Evolutionary conservation across 2,797 vertebrate genomes (phyloP).

Genomic region (Urocyon cinereoargenteus): DNA sequence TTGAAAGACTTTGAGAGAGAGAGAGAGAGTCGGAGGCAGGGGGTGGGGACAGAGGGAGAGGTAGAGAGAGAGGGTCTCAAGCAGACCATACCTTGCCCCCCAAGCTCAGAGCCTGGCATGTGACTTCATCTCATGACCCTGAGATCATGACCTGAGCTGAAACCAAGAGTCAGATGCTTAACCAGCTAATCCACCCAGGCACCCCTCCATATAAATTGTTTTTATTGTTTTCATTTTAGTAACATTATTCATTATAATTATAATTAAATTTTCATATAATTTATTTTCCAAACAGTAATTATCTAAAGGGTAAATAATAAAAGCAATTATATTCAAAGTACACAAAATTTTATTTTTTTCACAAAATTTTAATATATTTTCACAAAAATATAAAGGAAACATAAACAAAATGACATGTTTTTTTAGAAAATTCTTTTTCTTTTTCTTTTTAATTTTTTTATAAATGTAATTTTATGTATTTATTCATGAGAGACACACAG

Average conservation of each 20-base stretch:
- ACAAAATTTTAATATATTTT: constrained; percentile 6
- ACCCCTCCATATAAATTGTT: neutral
- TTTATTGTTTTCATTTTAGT: constrained; percentile 25
- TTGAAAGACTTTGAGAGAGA: neutral
- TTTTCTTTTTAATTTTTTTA: neutral
- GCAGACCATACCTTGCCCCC: neutral
- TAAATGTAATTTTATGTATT: too few species aligned
- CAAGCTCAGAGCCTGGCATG: neutral
- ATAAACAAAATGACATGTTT: neutral
- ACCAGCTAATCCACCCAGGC: neutral
- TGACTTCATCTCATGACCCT: neutral
- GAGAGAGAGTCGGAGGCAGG: neutral
- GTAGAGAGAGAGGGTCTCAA: neutral
- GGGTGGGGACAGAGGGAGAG: neutral
- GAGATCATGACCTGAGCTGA: neutral
- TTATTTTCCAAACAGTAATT: neutral
- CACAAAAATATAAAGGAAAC: constrained; percentile 15
- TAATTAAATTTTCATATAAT: neutral
- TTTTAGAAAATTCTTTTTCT: neutral
- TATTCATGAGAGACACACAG: too few species aligned
- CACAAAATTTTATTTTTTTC: neutral
- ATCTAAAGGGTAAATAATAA: constrained; percentile 45
- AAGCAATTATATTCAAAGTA: neutral
- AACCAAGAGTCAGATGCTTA: neutral
- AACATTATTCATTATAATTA: neutral